A percentile compares a stretch with the other conserved stretches of the same genome.
These are phyloP conservation scores for Chrysolina oricalcia DNA, from an alignment of 2,888 invertebrate species.

Conservation along the genomic window DNA sequence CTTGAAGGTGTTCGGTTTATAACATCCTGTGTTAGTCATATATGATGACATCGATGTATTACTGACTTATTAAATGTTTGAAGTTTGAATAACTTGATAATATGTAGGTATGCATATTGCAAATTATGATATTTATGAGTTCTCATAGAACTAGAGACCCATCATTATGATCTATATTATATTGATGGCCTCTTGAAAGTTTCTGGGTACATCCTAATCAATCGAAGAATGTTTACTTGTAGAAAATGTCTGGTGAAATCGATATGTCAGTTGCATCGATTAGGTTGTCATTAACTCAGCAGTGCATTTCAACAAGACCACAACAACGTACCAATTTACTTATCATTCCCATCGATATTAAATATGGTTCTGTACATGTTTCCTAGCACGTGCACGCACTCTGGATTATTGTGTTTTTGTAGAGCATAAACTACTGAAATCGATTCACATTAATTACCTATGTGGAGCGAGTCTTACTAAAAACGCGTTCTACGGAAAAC, in stretches of 20 bases:
- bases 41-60: too few relatives aligned
- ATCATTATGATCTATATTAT: too few relatives aligned
- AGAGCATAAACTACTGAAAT: not conserved
- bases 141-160: too few relatives aligned
- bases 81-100: too few relatives aligned
- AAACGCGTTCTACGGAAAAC: not conserved
- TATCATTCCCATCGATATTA: constrained; percentile 21
- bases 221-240: not conserved
- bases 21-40: too few relatives aligned
- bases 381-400: constrained; percentile 1
- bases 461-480: too few relatives aligned
- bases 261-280: not conserved
- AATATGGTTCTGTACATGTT: constrained; percentile 6
- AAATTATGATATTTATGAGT: too few relatives aligned
- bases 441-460: not conserved
- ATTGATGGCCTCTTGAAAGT: too few relatives aligned
- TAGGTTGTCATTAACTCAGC: constrained; percentile 11
- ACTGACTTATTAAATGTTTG: too few relatives aligned
- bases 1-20: too few relatives aligned
- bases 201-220: too few relatives aligned
- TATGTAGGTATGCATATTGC: too few relatives aligned
- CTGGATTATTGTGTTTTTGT: not conserved
- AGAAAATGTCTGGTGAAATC: not conserved
- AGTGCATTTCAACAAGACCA: constrained; percentile 17
- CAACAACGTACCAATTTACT: constrained; percentile 24